Evolutionary conservation across 1,140 invertebrate genomes (phyloP).

Genomic region (Cotesia chilonis): DNA sequence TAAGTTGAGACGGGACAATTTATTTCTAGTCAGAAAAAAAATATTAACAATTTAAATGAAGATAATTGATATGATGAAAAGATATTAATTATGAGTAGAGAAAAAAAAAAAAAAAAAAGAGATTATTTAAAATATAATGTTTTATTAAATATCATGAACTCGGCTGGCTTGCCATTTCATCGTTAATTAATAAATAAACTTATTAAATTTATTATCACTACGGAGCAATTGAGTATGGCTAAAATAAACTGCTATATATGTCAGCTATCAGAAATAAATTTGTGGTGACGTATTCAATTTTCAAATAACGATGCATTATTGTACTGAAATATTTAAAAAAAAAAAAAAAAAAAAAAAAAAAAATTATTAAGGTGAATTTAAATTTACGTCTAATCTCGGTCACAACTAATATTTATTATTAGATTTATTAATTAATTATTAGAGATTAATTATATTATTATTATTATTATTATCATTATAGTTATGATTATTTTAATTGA

Average conservation of each 20-base stretch:
- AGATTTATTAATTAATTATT: conserved; percentile 39
- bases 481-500: conserved; percentile 40
- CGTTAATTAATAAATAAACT: conserved; percentile 11
- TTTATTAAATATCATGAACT: conserved; percentile 5
- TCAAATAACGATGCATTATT: background rate
- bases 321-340: conserved; percentile 1
- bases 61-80: background rate
- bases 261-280: conserved; percentile 6
- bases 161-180: conserved; percentile 20
- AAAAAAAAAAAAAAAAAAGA: background rate
- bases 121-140: conserved; percentile 7
- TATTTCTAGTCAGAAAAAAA: conserved; percentile 44
- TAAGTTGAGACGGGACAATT: conserved; percentile 21
- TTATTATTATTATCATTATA: conserved; percentile 44
- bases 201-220: background rate
- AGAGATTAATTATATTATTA: conserved; percentile 43
- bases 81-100: conserved; percentile 11
- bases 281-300: background rate
- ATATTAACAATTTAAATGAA: background rate
- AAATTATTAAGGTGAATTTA: conserved; percentile 3
- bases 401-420: conserved; percentile 34
- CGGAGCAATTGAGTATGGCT: conserved; percentile 4
- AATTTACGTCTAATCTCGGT: conserved; percentile 41
- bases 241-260: background rate
- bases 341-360: conserved; percentile 35